Evolutionary conservation across 2,797 vertebrate genomes (phyloP), one percentile per base, ranked within the genome.

Genomic region (Falco berigora): DNA sequence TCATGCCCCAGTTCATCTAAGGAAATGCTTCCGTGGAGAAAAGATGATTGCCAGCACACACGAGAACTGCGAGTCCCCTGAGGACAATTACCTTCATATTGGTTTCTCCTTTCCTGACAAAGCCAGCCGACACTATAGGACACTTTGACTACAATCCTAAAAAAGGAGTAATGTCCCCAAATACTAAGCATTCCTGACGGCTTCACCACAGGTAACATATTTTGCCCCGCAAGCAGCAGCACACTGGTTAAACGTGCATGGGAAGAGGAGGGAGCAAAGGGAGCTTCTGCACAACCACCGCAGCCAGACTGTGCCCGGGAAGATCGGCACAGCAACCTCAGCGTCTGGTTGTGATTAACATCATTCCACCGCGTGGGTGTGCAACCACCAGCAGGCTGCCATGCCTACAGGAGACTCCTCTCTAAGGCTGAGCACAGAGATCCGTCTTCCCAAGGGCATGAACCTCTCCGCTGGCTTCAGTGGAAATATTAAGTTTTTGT

Each of bases 121-220:
- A 58, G 49, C 34, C 5, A 0, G 27, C 34, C 5, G 0, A 23
- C 2, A 1, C 72, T 24, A 7, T 0, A 6, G 1, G n/a, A 23
- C 10, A 8, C 47, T 59, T 21, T 15, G 34, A n/a, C 23, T 63
- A 52, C 24, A 44, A 27, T 5, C 36, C 58, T 36, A 27, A 83
- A 61, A 58, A 20, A 38, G 12, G 34, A 42, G 10, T 9, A 34
- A 19, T 8, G 30, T 38, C 34, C 83, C 71, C 63, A 36, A 77
- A 53, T 2, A 21, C 38, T 9, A 24, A 62, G 46, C 16, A 24
- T 22, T 56, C 5, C 5, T 30, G 46, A 38, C 8, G 38, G 72
- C 40, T 47, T 55, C 67, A 10, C 56, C 2, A 8, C 68, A 53
- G 63, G 69, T 32, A 61, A 9, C 46, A 75, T 9, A 3, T 53